Evolutionary conservation across 2,797 vertebrate genomes (phyloP), one percentile per base, ranked within the genome.

Genomic region (Manis crassicaudata): DNA sequence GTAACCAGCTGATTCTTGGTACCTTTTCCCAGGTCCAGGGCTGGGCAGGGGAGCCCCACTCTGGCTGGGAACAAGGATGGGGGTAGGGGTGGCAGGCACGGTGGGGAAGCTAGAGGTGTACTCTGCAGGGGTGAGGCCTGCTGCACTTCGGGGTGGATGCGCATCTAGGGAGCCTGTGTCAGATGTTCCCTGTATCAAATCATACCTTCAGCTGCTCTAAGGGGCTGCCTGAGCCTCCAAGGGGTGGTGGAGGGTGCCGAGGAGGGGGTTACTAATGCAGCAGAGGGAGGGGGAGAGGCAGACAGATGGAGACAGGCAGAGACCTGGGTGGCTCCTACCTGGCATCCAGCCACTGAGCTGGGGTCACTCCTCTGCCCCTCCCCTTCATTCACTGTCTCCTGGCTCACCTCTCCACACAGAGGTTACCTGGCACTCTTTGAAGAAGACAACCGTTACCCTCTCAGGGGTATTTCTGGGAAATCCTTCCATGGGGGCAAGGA

Each of bases 1-100:
- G 23, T 25, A 25, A 56, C 32, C 75, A 72, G 56, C 14, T 17
- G 85, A 70, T 32, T 18, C 46, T 91, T 63, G 65, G 79, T 43
- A 40, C 46, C 77, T 84, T 54, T 60, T 62, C 62, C 35, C 18
- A 87, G 67, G 60, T 50, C 56, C 68, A 40, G 37, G 68, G 37
- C 60, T 83, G 60, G 80, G 16, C 40, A 50, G 50, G 35, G 82
- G 50, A 80, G 43, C 20, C 54, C 82, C 6, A n/a, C 35, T 72
- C 43, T 58, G 46, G 80, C 92, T 10, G 77, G 90, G 85, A 81
- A 85, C 88, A 82, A 70, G 70, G 72, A 56, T 62, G 16, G 58
- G 76, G 76, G 35, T 14, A 3, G 32, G 23, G 23, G 60, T 10
- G 65, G 37, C 8, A 18, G 79, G 68, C 20, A 46, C 1, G 8